phyloP scores from a whole-genome alignment of 2,113 vertebrate species.

The Nothoprocta perdicaria region DNA sequence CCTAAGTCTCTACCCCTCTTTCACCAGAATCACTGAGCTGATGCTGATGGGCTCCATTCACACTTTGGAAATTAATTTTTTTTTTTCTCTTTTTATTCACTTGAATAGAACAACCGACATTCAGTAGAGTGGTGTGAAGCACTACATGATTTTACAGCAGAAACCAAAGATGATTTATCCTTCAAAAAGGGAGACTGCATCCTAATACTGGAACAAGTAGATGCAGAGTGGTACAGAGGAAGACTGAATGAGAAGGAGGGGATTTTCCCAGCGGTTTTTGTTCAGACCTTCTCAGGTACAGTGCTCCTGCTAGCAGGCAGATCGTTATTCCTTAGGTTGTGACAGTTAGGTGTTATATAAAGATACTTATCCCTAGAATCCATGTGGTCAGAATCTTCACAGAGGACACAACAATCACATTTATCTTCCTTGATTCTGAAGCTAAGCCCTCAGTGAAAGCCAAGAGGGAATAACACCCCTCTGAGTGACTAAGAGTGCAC shows the following conservation, averaged over 20 bases:
- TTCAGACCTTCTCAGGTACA: slow-evolving; percentile 82
- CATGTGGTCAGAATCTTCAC: not conserved
- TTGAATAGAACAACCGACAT: slow-evolving; percentile 54
- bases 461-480: not conserved
- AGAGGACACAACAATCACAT: not conserved
- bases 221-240: slow-evolving; percentile 87
- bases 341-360: too few species aligned
- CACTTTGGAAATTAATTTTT: not conserved
- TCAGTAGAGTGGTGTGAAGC: slow-evolving; percentile 85
- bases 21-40: not conserved
- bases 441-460: not conserved
- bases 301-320: not conserved
- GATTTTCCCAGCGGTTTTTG: slow-evolving; percentile 87
- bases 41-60: not conserved
- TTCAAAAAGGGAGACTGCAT: slow-evolving; percentile 89
- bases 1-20: not conserved
- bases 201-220: slow-evolving; percentile 82
- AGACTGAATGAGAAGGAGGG: slow-evolving; percentile 86
- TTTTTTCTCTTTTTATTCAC: slow-evolving; percentile 40
- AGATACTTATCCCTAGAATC: not conserved
- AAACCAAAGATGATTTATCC: slow-evolving; percentile 84
- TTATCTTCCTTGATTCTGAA: not conserved
- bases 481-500: not conserved
- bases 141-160: slow-evolving; percentile 86
- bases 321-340: not conserved